Conservation (phyloP, 2,797 vertebrate genomes). For the Mallotus villosus region DNA sequence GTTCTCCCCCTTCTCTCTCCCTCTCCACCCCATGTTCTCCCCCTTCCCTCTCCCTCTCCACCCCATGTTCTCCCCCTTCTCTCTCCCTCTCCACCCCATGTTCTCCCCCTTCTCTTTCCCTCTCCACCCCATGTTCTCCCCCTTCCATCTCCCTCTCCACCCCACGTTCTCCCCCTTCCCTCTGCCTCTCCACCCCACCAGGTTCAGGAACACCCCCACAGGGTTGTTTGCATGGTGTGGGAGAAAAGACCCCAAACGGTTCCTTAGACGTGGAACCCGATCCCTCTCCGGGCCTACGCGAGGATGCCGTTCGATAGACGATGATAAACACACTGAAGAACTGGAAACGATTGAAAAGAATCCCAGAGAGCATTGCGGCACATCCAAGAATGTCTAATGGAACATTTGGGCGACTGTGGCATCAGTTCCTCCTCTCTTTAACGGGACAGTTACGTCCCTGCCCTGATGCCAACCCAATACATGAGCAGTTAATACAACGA, state of each 20-base stretch:
- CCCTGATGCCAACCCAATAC: background rate
- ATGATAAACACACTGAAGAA: background rate
- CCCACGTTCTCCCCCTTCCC: too few species aligned
- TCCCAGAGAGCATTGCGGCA: background rate
- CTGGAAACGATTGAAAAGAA: background rate
- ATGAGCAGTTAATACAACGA: background rate
- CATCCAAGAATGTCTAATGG: background rate
- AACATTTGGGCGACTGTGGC: background rate
- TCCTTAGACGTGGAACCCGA: background rate
- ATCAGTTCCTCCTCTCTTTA: background rate
- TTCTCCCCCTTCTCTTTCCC: too few species aligned
- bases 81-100: too few species aligned
- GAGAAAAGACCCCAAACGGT: background rate
- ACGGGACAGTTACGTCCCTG: background rate
- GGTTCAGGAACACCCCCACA: conserved; percentile 1
- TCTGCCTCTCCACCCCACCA: background rate
- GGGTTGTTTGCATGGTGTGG: background rate
- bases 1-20: too few species aligned
- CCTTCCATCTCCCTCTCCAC: too few species aligned
- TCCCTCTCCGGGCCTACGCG: background rate
- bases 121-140: too few species aligned
- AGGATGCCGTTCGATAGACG: background rate
- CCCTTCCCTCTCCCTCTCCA: too few species aligned
- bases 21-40: too few species aligned
- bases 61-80: too few species aligned